Conservation (phyloP, 2,797 vertebrate species). For the Phoebastria nigripes region DNA sequence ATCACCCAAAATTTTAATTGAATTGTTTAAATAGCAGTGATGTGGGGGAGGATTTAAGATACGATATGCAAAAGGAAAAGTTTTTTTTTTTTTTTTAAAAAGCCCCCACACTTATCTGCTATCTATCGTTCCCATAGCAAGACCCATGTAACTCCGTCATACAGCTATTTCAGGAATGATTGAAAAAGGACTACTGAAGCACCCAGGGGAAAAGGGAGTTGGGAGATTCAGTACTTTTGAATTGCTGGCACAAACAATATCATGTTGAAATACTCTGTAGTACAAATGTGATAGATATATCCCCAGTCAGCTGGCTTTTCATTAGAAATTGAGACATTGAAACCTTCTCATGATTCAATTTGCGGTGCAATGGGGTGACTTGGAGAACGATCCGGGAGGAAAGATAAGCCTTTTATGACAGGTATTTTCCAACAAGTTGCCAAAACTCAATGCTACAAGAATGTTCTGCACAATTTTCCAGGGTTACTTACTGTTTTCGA, state of each 20-base stretch:
- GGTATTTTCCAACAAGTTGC: background rate
- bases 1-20: background rate
- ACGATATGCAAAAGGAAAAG: background rate
- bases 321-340: slow-evolving; percentile 28
- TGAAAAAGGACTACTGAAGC: slow-evolving; percentile 27
- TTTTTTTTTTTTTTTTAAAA: background rate
- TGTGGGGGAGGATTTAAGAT: background rate
- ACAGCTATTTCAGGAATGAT: slow-evolving; percentile 14
- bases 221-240: background rate
- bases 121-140: background rate
- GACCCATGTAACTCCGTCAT: background rate
- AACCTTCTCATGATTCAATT: slow-evolving; percentile 30
- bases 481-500: background rate
- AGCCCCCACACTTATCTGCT: background rate
- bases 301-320: slow-evolving; percentile 10
- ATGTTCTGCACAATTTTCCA: background rate
- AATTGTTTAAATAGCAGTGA: background rate
- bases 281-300: slow-evolving; percentile 21
- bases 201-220: slow-evolving; percentile 20
- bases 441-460: background rate
- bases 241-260: slow-evolving; percentile 47
- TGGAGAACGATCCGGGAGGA: background rate
- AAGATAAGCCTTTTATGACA: background rate
- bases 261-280: background rate
- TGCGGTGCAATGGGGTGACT: background rate